These are phyloP conservation scores for Onychostoma macrolepis DNA, from an alignment of 2,113 vertebrate species.

Conservation along the genomic window DNA sequence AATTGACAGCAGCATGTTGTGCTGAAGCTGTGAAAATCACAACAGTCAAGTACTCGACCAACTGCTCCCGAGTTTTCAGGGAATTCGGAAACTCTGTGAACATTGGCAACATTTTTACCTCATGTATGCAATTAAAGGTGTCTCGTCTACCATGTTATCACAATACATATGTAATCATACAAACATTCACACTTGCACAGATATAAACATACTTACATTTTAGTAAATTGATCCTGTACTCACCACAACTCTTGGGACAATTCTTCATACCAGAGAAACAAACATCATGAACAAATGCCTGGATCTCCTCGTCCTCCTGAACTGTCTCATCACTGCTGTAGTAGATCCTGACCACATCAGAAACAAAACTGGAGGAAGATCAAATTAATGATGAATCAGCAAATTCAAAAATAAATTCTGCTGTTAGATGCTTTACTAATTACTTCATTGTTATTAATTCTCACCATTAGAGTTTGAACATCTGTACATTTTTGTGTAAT, in stretches of 20 bases:
- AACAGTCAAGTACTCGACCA: slow-evolving; percentile 56
- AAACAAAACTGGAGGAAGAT: slow-evolving; percentile 79
- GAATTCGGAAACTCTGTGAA: slow-evolving; percentile 88
- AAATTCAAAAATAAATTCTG: neutral
- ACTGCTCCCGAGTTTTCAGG: slow-evolving; percentile 63
- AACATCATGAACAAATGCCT: slow-evolving; percentile 90
- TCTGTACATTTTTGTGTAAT: neutral
- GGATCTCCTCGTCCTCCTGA: slow-evolving; percentile 85
- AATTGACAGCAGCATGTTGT: neutral
- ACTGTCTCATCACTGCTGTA: slow-evolving; percentile 84
- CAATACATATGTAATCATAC: neutral
- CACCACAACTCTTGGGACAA: slow-evolving; percentile 83
- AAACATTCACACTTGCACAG: neutral
- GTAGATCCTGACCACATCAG: slow-evolving; percentile 87
- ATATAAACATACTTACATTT: neutral
- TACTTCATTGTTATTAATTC: neutral
- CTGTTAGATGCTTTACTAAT: neutral
- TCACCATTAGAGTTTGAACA: neutral
- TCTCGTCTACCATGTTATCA: neutral
- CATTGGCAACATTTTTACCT: neutral
- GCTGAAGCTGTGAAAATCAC: slow-evolving; percentile 51
- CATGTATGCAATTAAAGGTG: too few species aligned
- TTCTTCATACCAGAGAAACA: slow-evolving; percentile 90
- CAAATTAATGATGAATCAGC: neutral
- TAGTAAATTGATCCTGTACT: slow-evolving; percentile 3